Conservation (phyloP, 2,113 vertebrate genomes). For the Pica pica region DNA sequence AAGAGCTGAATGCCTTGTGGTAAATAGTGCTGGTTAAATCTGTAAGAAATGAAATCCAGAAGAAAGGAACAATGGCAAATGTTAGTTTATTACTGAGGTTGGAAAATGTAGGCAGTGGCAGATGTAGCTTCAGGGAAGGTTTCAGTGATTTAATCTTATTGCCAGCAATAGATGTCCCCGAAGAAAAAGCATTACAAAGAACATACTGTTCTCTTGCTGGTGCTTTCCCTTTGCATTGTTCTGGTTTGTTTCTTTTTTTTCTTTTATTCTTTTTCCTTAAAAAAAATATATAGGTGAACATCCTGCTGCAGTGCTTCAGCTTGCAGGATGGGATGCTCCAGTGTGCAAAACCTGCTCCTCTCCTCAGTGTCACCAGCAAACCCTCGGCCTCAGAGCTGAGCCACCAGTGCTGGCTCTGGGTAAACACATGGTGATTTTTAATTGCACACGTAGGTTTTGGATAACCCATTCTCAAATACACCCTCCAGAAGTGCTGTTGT, state of each 20-base stretch:
- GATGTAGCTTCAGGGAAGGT: slow-evolving; percentile 66
- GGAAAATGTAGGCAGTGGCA: slow-evolving; percentile 66
- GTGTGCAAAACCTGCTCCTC: not conserved
- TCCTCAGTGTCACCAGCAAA: not conserved
- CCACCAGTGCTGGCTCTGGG: not conserved
- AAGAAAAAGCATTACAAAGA: slow-evolving; percentile 60
- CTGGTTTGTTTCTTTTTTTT: not conserved
- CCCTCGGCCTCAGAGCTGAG: not conserved
- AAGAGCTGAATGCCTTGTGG: slow-evolving; percentile 52
- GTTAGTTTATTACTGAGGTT: slow-evolving; percentile 65
- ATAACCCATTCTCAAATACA: rapidly evolving
- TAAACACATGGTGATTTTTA: rapidly evolving
- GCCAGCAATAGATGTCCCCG: slow-evolving; percentile 53
- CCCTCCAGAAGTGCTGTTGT: not conserved
- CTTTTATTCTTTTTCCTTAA: not conserved
- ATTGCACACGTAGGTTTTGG: rapidly evolving
- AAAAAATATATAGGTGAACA: not conserved
- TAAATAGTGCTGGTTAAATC: slow-evolving; percentile 41
- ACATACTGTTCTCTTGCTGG: slow-evolving; percentile 54
- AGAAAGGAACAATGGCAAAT: slow-evolving; percentile 65
- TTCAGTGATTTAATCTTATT: slow-evolving; percentile 63
- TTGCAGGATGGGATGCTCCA: not conserved
- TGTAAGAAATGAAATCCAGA: slow-evolving; percentile 67
- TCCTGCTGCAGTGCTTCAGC: not conserved
- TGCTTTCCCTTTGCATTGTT: slow-evolving; percentile 56